Percentiles rank a stretch among this genome's conserved stretches.
phyloP scores from a whole-genome alignment of 2,113 vertebrate species.

The Oreochromis aureus region DNA sequence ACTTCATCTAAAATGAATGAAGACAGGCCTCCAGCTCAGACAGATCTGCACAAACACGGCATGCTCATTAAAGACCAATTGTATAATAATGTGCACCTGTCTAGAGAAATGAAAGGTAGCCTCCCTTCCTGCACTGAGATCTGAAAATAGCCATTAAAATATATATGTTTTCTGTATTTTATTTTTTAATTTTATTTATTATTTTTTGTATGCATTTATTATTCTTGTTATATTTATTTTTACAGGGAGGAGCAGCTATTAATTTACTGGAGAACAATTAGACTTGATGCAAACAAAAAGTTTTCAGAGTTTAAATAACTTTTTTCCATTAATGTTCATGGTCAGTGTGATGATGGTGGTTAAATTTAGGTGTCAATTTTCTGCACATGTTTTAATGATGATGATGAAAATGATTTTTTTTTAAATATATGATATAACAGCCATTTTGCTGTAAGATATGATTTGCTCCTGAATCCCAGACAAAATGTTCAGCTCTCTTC shows the following conservation, averaged over 20 bases:
- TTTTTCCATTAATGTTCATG: background rate
- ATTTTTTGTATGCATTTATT: background rate
- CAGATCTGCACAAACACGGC: constrained; percentile 62
- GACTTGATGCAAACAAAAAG: background rate
- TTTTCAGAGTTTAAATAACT: background rate
- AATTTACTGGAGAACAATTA: background rate
- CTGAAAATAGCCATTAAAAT: background rate
- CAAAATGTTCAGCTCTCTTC: background rate
- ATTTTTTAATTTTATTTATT: background rate
- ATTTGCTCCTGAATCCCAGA: background rate
- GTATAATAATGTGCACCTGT: constrained; percentile 68
- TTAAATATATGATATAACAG: background rate
- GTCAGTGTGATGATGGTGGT: background rate
- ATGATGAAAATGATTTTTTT: background rate
- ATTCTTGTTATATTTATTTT: background rate
- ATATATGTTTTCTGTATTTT: background rate
- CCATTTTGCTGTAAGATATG: background rate
- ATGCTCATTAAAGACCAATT: constrained; percentile 68
- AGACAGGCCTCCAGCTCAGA: constrained; percentile 49
- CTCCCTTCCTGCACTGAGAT: background rate
- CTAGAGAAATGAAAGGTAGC: constrained; percentile 42
- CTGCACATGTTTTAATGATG: background rate
- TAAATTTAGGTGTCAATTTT: background rate
- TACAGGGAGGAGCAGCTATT: background rate
- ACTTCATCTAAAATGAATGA: constrained; percentile 73